Conservation (phyloP, 2,797 vertebrate genomes). For the Rhynchotus rufescens region DNA sequence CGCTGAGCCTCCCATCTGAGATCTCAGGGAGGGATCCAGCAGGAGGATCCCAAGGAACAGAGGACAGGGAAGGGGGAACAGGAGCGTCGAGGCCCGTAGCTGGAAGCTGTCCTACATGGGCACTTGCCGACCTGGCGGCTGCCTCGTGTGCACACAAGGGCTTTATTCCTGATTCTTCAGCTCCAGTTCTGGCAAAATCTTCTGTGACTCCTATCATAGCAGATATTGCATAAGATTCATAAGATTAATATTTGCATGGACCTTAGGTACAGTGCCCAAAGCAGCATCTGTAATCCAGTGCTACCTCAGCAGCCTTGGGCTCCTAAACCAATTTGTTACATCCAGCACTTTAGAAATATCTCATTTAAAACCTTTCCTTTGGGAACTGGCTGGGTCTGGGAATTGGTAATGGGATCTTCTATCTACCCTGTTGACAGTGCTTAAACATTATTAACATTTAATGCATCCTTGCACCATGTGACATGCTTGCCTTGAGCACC, state of each 20-base stretch:
- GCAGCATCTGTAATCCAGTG: neutral
- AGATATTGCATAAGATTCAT: neutral
- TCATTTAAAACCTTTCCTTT: neutral
- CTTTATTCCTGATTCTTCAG: neutral
- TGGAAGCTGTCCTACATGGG: neutral
- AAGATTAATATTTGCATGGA: neutral
- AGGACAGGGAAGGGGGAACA: neutral
- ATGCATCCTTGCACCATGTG: neutral
- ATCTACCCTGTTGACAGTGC: neutral
- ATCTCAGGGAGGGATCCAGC: neutral
- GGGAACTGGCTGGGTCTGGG: neutral
- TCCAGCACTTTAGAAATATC: neutral
- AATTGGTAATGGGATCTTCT: neutral
- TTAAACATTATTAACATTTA: neutral
- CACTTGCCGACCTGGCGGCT: neutral
- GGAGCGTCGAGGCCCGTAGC: neutral
- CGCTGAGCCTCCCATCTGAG: neutral
- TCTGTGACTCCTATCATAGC: neutral
- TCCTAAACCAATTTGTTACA: neutral
- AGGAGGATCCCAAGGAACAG: neutral
- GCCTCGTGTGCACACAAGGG: neutral
- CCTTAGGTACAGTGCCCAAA: neutral
- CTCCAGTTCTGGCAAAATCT: neutral
- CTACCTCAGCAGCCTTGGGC: neutral
- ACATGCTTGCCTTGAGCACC: neutral